phyloP scores from a whole-genome alignment of 2,888 invertebrate genomes.

The Luperina nickerlii region DNA sequence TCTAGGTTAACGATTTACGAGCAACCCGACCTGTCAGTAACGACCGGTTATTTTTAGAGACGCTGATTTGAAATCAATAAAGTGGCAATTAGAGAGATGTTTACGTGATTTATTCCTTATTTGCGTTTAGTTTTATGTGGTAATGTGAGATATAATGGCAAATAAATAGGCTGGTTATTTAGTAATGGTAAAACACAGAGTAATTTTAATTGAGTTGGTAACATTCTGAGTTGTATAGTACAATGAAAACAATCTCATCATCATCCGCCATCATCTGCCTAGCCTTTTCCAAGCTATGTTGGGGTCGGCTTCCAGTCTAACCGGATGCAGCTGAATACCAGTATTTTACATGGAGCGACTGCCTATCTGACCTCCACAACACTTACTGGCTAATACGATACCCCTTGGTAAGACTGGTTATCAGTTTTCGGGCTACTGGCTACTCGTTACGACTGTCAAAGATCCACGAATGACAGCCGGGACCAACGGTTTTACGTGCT shows the following conservation, averaged over 20 bases:
- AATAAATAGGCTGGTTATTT: not conserved
- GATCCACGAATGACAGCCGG: too few relatives aligned
- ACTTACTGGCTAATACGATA: too few relatives aligned
- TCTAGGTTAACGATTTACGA: slow-evolving; percentile 64
- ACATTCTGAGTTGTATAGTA: not conserved
- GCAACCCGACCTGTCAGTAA: slow-evolving; percentile 48
- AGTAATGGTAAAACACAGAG: not conserved
- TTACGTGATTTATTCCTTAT: slow-evolving; percentile 50
- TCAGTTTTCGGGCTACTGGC: too few relatives aligned
- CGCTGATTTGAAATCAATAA: slow-evolving; percentile 60
- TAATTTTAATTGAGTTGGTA: not conserved
- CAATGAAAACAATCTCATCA: not conserved
- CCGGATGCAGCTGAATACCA: too few relatives aligned
- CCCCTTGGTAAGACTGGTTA: too few relatives aligned
- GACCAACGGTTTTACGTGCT: too few relatives aligned
- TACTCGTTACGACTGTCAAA: too few relatives aligned
- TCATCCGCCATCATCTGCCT: not conserved
- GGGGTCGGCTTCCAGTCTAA: too few relatives aligned
- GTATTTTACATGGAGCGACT: too few relatives aligned
- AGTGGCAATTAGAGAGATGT: slow-evolving; percentile 49
- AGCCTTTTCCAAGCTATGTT: not conserved
- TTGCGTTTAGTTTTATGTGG: slow-evolving; percentile 23
- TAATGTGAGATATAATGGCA: slow-evolving; percentile 1
- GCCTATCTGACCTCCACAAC: too few relatives aligned
- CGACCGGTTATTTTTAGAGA: slow-evolving; percentile 45